Conservation (phyloP, 2,113 vertebrate species). For the Phyllopteryx taeniolatus region DNA sequence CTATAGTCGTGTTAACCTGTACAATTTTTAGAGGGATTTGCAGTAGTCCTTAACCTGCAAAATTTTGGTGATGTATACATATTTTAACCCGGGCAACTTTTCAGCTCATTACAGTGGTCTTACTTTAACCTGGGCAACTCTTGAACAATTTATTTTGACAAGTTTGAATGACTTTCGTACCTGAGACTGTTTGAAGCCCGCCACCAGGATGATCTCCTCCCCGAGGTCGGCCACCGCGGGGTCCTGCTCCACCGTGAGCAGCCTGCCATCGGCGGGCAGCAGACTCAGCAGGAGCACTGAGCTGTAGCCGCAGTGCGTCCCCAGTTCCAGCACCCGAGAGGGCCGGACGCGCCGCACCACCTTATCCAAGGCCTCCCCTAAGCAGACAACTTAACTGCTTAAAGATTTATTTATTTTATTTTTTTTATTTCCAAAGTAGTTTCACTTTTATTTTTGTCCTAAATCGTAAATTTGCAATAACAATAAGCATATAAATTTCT, state of each 20-base stretch:
- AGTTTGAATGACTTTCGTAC: conserved; percentile 3
- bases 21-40: too few species aligned
- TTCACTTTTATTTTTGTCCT: too few species aligned
- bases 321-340: conserved; percentile 57
- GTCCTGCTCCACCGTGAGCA: conserved; percentile 69
- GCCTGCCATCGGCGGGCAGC: conserved; percentile 54
- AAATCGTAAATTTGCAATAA: too few species aligned
- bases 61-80: too few species aligned
- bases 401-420: background rate
- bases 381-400: too few species aligned
- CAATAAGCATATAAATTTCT: too few species aligned
- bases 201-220: conserved; percentile 70
- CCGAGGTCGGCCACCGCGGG: conserved; percentile 52
- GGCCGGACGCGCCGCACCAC: conserved; percentile 43
- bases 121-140: too few species aligned
- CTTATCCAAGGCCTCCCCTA: conserved; percentile 59
- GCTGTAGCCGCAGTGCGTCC: conserved; percentile 67
- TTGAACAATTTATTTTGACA: background rate
- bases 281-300: conserved; percentile 62
- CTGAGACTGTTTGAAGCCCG: conserved; percentile 66
- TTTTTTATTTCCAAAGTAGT: background rate
- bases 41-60: too few species aligned
- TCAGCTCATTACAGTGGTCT: too few species aligned
- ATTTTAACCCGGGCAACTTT: too few species aligned
- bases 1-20: too few species aligned